phyloP scores from a whole-genome alignment of 1,140 invertebrate genomes.

The Musca domestica region DNA sequence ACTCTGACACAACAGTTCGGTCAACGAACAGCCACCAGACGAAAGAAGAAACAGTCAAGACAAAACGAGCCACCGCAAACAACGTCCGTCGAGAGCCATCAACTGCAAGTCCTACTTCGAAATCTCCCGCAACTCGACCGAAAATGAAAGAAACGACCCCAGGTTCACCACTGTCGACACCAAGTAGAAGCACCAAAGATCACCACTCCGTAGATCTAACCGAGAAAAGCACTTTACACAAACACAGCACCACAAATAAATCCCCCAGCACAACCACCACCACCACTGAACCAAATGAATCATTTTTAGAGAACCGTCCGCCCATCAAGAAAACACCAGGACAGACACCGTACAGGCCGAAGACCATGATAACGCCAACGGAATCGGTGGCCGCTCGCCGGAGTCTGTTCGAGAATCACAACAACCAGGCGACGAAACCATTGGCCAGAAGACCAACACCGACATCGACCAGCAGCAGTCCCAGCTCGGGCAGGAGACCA shows the following conservation, averaged over 20 bases:
- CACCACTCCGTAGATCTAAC: conserved; percentile 6
- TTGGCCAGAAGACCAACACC: conserved; percentile 24
- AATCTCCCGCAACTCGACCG: not conserved
- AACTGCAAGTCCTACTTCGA: not conserved
- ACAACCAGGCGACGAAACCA: not conserved
- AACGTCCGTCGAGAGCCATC: not conserved
- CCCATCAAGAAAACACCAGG: conserved; percentile 9
- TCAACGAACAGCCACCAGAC: too few species aligned
- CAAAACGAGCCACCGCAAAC: not conserved
- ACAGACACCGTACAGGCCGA: conserved; percentile 6
- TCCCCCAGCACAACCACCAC: conserved; percentile 36
- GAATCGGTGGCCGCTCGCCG: conserved; percentile 40
- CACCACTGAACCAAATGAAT: conserved; percentile 6
- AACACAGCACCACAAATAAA: conserved; percentile 36
- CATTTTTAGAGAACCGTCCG: conserved; percentile 33
- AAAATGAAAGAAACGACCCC: not conserved
- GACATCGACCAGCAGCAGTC: not conserved
- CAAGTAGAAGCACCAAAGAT: not conserved
- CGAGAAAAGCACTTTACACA: conserved; percentile 24
- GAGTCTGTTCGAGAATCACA: conserved; percentile 40
- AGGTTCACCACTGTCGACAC: not conserved
- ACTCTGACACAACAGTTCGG: too few species aligned
- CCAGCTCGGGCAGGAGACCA: conserved; percentile 33
- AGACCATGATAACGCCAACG: conserved; percentile 1
- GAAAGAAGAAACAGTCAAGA: too few species aligned